Percentiles rank a stretch among this genome's conserved stretches.
Evolutionary conservation across 2,888 invertebrate genomes (phyloP).

Genomic region (Sminthurinus aureus): DNA sequence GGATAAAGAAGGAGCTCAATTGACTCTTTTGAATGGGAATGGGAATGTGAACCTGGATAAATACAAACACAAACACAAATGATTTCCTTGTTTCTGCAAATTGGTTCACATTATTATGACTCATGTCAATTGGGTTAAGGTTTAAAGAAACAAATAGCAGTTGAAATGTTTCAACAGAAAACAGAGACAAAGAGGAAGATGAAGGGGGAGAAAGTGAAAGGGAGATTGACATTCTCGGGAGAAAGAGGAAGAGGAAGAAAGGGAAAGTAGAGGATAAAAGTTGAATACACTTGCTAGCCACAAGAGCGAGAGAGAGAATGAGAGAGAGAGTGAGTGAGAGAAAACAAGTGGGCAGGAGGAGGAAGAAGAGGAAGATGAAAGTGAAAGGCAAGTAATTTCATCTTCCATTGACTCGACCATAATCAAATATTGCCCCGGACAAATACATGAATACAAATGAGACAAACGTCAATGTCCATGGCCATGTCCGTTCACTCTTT

Average conservation of each 20-base stretch:
- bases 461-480: slow-evolving; percentile 17
- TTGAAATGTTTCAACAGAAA: too few relatives aligned
- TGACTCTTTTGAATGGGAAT: too few relatives aligned
- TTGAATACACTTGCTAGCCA: neutral
- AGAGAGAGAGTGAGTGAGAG: slow-evolving; percentile 7
- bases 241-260: neutral
- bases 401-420: slow-evolving; percentile 42
- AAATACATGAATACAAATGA: slow-evolving; percentile 46
- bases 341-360: neutral
- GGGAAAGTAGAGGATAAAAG: neutral
- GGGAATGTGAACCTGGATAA: too few relatives aligned
- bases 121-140: too few relatives aligned
- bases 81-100: too few relatives aligned
- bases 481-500: neutral
- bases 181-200: neutral
- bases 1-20: too few relatives aligned
- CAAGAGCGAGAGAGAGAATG: neutral
- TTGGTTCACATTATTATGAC: too few relatives aligned
- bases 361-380: neutral
- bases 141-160: too few relatives aligned
- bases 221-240: too few relatives aligned
- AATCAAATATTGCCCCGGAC: slow-evolving; percentile 44
- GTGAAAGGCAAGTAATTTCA: slow-evolving; percentile 34
- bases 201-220: neutral
- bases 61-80: too few relatives aligned